Evolutionary conservation across 2,113 vertebrate species (phyloP).

Genomic region (Hiodon tergisus): DNA sequence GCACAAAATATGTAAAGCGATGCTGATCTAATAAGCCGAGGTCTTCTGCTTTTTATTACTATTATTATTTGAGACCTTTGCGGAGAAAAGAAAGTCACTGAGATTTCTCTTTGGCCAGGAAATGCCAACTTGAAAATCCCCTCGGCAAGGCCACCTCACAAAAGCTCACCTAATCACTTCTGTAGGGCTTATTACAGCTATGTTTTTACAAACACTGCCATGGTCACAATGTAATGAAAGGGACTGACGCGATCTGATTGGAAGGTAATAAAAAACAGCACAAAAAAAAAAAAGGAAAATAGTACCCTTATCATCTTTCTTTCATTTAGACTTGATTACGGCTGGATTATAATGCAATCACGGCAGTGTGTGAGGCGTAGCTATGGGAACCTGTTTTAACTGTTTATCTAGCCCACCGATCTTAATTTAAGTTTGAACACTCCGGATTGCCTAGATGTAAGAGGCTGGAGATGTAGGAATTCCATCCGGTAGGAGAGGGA

Average conservation of each 20-base stretch:
- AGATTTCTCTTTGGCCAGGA: constrained; percentile 27
- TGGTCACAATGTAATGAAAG: constrained; percentile 80
- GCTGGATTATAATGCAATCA: constrained; percentile 99
- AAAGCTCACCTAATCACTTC: constrained; percentile 44
- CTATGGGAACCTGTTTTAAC: constrained; percentile 99
- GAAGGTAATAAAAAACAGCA: constrained; percentile 97
- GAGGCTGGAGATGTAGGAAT: constrained; percentile 93
- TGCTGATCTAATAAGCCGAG: constrained; percentile 26
- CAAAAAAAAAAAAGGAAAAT: constrained; percentile 81
- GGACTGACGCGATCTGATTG: constrained; percentile 86
- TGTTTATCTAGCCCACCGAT: constrained; percentile 99
- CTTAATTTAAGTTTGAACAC: constrained; percentile 99
- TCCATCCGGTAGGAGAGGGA: too few species aligned
- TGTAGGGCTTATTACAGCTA: constrained; percentile 83
- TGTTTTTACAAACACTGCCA: constrained; percentile 85
- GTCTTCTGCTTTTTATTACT: constrained; percentile 21
- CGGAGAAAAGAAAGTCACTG: constrained; percentile 31
- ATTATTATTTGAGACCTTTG: constrained; percentile 24
- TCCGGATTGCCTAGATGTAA: constrained; percentile 99
- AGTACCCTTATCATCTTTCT: constrained; percentile 99
- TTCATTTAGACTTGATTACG: constrained; percentile 99
- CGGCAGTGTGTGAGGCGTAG: constrained; percentile 98
- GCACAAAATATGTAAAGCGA: constrained; percentile 23
- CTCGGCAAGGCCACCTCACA: constrained; percentile 71
- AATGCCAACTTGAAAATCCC: constrained; percentile 38